A percentile compares a stretch with the other conserved stretches of the same genome.
phyloP scores from a whole-genome alignment of 2,797 vertebrate species.

The Scyliorhinus canicula region DNA sequence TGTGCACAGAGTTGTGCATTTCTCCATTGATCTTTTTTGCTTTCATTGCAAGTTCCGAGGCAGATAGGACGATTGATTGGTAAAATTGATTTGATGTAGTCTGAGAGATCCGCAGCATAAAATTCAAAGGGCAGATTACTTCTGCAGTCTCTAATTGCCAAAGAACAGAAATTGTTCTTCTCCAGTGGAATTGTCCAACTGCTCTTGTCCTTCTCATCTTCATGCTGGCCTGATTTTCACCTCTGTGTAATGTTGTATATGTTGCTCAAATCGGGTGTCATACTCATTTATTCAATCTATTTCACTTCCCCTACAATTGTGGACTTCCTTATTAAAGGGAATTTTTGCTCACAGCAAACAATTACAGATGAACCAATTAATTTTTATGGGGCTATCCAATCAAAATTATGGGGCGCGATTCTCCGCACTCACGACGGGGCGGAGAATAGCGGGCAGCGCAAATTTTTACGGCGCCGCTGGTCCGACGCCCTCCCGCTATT shows the following conservation, averaged over 20 bases:
- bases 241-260: not conserved
- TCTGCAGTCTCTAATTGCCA: not conserved
- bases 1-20: constrained; percentile 25
- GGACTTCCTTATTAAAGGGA: constrained; percentile 23
- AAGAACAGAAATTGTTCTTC: not conserved
- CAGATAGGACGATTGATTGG: constrained; percentile 41
- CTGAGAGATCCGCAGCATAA: constrained; percentile 40
- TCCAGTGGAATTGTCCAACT: constrained; percentile 28
- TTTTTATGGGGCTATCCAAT: constrained; percentile 16
- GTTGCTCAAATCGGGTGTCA: constrained; percentile 22
- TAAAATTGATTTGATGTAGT: constrained; percentile 40
- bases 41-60: constrained; percentile 33
- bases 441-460: no score
- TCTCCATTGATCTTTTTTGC: constrained; percentile 39
- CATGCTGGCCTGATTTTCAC: constrained; percentile 23
- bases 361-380: constrained; percentile 32
- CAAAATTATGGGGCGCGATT: not conserved
- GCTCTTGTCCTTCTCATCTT: not conserved
- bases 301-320: constrained; percentile 11
- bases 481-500: no score
- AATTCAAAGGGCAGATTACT: constrained; percentile 37
- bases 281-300: constrained; percentile 31
- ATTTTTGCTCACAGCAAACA: constrained; percentile 9
- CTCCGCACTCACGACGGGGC: no score
- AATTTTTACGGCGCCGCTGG: no score